phyloP scores from a whole-genome alignment of 2,113 vertebrate species.

The Theristicus caerulescens region DNA sequence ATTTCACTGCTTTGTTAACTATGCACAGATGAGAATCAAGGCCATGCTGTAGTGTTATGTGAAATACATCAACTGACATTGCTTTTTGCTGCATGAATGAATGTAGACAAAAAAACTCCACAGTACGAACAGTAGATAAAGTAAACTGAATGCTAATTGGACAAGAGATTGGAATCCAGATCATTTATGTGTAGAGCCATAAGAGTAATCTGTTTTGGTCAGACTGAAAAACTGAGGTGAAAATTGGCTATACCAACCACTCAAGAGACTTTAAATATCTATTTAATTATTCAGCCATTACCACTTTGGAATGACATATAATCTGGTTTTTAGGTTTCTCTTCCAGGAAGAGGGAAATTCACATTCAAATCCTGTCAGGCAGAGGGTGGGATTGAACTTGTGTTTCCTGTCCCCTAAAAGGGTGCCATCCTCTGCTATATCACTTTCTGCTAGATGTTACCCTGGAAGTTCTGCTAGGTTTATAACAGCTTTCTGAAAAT shows the following conservation, averaged over 20 bases:
- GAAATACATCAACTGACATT: background rate
- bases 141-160: background rate
- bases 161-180: background rate
- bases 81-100: slow-evolving; percentile 9
- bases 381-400: background rate
- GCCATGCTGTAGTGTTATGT: background rate
- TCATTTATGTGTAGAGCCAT: background rate
- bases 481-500: background rate
- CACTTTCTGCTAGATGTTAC: background rate
- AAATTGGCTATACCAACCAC: background rate
- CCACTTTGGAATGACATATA: background rate
- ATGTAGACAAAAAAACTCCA: background rate
- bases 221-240: background rate
- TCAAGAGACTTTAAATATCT: background rate
- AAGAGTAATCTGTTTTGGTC: background rate
- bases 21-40: background rate
- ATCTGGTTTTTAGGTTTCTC: background rate
- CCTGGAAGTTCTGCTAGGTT: background rate
- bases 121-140: background rate
- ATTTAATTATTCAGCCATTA: background rate
- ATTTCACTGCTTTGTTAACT: background rate
- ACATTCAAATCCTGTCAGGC: rapidly evolving
- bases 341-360: background rate
- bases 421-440: background rate
- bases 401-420: background rate